These are phyloP conservation scores for Esperia sulphurella DNA, from an alignment of 2,888 invertebrate genomes.

Conservation along the genomic window DNA sequence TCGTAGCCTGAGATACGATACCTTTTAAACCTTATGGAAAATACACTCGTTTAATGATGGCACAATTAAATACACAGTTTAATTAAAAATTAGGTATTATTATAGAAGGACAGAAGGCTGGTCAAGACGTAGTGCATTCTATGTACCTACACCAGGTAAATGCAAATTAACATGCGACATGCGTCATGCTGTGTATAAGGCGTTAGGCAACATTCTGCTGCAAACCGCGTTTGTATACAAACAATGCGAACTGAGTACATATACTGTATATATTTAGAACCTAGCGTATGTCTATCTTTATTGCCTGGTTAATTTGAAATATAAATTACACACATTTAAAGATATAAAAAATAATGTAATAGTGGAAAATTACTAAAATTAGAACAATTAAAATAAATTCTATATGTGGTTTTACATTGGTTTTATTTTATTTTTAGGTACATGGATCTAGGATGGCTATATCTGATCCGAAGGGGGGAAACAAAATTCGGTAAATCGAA, in stretches of 20 bases:
- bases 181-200: background rate
- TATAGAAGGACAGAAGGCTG: background rate
- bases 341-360: too few relatives aligned
- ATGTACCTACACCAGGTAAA: background rate
- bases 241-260: background rate
- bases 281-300: background rate
- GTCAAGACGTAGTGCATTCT: conserved; percentile 1
- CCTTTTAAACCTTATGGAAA: too few relatives aligned
- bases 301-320: background rate
- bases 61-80: background rate
- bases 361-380: too few relatives aligned
- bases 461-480: too few relatives aligned
- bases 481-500: too few relatives aligned
- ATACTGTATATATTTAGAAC: background rate
- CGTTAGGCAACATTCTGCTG: background rate
- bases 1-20: too few relatives aligned
- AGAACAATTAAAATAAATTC: too few relatives aligned
- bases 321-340: too few relatives aligned
- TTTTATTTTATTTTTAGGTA: too few relatives aligned
- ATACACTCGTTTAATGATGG: background rate
- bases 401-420: too few relatives aligned
- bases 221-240: background rate
- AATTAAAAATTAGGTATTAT: background rate
- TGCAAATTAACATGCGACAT: background rate
- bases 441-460: too few relatives aligned